phyloP scores from a whole-genome alignment of 1,140 invertebrate species.

The Oreohelix idahoensis region DNA sequence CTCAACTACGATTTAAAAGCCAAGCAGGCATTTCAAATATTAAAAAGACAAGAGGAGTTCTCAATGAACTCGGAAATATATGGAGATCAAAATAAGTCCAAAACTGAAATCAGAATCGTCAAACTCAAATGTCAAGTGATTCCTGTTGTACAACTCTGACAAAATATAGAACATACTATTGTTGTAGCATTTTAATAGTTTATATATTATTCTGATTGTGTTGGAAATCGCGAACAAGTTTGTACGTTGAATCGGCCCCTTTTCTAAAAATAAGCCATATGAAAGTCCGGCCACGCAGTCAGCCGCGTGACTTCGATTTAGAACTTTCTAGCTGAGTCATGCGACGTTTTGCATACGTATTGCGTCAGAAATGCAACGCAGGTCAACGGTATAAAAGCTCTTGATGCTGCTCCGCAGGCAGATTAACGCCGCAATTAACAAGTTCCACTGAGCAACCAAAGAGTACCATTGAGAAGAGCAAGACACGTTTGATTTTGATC shows the following conservation, averaged over 20 bases:
- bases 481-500: not conserved
- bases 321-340: conserved; percentile 23
- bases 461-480: not conserved
- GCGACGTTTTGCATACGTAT: conserved; percentile 19
- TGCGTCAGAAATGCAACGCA: conserved; percentile 16
- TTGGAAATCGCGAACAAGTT: no score
- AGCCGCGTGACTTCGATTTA: not conserved
- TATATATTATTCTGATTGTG: no score
- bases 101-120: no score
- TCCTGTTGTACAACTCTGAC: no score
- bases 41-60: no score
- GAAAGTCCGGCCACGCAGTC: conserved; percentile 29
- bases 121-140: no score
- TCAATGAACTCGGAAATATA: no score
- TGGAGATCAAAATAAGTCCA: no score
- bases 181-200: no score
- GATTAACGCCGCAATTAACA: not conserved
- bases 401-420: not conserved
- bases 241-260: conserved; percentile 11
- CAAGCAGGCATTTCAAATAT: no score
- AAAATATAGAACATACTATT: no score
- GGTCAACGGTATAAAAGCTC: conserved; percentile 15
- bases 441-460: not conserved
- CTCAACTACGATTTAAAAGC: no score
- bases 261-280: not conserved